Percentiles rank a stretch among this genome's conserved stretches.
phyloP scores from a whole-genome alignment of 1,140 invertebrate species.

The Drosophila novamexicana region DNA sequence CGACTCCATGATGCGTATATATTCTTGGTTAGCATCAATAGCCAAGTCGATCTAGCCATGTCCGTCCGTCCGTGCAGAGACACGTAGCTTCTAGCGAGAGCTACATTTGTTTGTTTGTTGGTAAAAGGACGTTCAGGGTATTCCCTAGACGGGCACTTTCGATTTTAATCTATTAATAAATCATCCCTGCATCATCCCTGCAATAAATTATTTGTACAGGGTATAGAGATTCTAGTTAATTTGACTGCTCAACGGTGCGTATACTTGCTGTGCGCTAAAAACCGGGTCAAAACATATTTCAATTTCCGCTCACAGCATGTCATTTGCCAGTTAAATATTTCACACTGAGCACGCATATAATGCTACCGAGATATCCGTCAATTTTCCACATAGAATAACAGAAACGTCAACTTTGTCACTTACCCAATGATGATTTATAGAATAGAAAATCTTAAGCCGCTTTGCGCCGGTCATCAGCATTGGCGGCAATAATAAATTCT shows the following conservation, averaged over 20 bases:
- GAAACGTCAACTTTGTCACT: constrained; percentile 11
- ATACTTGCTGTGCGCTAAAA: constrained; percentile 16
- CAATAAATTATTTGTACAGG: neutral
- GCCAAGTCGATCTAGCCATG: too few species aligned
- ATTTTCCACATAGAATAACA: constrained; percentile 63
- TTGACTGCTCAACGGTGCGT: constrained; percentile 13
- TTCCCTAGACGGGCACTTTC: too few species aligned
- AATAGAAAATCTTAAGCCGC: constrained; percentile 59
- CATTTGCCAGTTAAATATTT: constrained; percentile 54
- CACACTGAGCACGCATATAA: constrained; percentile 42
- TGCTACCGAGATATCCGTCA: constrained; percentile 25
- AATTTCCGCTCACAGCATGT: constrained; percentile 68
- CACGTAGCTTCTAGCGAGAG: too few species aligned
- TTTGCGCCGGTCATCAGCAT: constrained; percentile 40
- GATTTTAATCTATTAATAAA: too few species aligned
- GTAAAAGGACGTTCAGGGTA: too few species aligned
- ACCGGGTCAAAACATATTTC: constrained; percentile 30
- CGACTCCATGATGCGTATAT: too few species aligned
- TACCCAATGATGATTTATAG: constrained; percentile 39
- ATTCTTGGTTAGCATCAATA: too few species aligned
- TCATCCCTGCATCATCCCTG: too few species aligned
- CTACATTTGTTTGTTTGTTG: too few species aligned
- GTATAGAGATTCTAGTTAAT: constrained; percentile 11
- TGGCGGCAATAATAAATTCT: constrained; percentile 59
- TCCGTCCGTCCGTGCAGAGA: too few species aligned